Evolutionary conservation across 2,113 vertebrate genomes (phyloP).

Genomic region (Xyliphius kryptos): DNA sequence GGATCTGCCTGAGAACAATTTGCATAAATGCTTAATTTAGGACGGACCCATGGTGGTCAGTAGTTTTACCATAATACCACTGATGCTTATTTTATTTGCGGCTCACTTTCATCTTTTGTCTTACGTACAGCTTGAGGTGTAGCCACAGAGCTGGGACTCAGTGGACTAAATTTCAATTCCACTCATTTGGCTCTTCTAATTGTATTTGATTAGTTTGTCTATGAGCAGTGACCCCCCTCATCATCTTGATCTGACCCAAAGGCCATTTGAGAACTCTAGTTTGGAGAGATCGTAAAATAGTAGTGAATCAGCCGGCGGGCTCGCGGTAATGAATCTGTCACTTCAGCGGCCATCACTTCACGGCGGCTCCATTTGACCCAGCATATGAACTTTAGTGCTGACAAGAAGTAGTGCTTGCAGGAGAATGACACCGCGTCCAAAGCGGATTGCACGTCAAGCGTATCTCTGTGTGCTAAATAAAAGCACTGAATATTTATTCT

Average conservation of each 20-base stretch:
- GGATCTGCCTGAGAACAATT: neutral
- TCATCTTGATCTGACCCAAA: constrained; percentile 1
- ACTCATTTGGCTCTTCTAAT: constrained; percentile 25
- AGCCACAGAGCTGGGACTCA: constrained; percentile 3
- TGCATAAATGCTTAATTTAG: constrained; percentile 12
- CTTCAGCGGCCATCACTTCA: constrained; percentile 28
- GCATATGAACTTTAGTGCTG: constrained; percentile 21
- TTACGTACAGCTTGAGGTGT: neutral
- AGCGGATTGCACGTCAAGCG: neutral
- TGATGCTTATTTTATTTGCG: neutral
- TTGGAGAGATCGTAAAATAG: constrained; percentile 20
- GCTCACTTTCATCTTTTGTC: neutral
- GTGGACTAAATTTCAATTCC: constrained; percentile 8
- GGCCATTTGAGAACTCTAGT: constrained; percentile 5
- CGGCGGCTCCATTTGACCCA: constrained; percentile 10
- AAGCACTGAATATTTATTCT: neutral
- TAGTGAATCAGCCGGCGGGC: neutral
- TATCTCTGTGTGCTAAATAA: neutral
- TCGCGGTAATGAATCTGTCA: constrained; percentile 29
- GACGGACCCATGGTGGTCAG: neutral
- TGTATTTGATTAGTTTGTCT: constrained; percentile 33
- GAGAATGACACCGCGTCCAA: neutral
- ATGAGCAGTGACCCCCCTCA: constrained; percentile 20
- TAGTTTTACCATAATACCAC: neutral
- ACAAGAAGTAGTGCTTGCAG: constrained; percentile 5